phyloP scores from a whole-genome alignment of 2,888 invertebrate species.

The Pristionchus fissidentatus region DNA sequence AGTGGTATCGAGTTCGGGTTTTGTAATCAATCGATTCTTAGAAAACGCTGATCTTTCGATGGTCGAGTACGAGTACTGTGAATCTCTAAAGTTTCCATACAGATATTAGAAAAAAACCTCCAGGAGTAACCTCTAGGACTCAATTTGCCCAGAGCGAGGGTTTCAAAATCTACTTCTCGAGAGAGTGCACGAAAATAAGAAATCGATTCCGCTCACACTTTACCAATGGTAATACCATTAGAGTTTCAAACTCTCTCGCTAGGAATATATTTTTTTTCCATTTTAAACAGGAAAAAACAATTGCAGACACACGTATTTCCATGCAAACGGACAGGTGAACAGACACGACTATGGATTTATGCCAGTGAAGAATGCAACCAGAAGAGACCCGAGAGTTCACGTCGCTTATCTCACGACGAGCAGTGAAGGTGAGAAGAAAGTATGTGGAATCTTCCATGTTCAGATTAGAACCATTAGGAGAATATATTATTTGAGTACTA shows the following conservation, averaged over 20 bases:
- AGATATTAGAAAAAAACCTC: too few species aligned
- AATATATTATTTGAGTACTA: not conserved
- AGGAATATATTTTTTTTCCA: not conserved
- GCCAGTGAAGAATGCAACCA: constrained; percentile 75
- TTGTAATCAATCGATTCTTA: too few species aligned
- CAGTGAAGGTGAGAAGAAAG: constrained; percentile 62
- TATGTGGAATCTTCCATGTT: too few species aligned
- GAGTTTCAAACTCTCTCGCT: not conserved
- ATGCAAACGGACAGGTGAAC: constrained; percentile 63
- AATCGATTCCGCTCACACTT: not conserved
- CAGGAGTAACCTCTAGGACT: too few species aligned
- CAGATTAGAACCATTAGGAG: too few species aligned
- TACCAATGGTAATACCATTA: not conserved
- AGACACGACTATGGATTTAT: constrained; percentile 74
- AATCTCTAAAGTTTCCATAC: too few species aligned
- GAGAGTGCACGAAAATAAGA: not conserved
- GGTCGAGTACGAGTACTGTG: too few species aligned
- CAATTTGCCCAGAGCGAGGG: too few species aligned
- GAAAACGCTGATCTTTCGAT: too few species aligned
- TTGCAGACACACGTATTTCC: constrained; percentile 73
- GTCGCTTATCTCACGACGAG: constrained; percentile 74
- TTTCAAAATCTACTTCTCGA: too few species aligned
- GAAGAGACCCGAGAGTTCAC: constrained; percentile 72
- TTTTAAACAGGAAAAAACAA: not conserved
- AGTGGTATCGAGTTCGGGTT: too few species aligned